Conservation (phyloP, 2,797 vertebrate genomes). For the Falco rusticolus region DNA sequence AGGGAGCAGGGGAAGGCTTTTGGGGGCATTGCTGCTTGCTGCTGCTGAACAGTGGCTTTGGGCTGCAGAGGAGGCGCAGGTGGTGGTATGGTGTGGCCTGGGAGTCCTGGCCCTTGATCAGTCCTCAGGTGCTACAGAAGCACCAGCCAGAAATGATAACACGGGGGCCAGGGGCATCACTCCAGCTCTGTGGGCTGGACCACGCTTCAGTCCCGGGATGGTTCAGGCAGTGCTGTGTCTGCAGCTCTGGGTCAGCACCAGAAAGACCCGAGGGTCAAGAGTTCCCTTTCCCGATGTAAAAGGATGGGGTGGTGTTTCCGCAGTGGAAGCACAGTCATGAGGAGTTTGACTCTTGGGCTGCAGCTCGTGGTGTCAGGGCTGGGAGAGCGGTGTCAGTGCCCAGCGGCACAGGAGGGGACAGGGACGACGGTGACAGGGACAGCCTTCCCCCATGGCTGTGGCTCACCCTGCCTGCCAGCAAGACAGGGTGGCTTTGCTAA, state of each 20-base stretch:
- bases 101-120: background rate
- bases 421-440: background rate
- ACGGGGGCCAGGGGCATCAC: background rate
- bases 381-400: background rate
- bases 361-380: accelerated
- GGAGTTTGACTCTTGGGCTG: background rate
- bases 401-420: background rate
- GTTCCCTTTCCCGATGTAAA: background rate
- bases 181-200: background rate
- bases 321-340: background rate
- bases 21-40: background rate
- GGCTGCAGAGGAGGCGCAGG: background rate
- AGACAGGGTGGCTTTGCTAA: background rate
- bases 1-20: background rate
- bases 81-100: background rate
- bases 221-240: background rate
- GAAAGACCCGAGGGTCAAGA: background rate
- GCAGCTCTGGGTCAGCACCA: background rate
- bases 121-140: background rate
- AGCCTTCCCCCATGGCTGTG: background rate
- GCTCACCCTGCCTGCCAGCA: background rate
- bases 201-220: accelerated
- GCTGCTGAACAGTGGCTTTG: background rate
- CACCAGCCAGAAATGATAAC: background rate
- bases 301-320: slow-evolving; percentile 55